These are phyloP conservation scores for Laticauda laticaudata DNA, from an alignment of 2,113 vertebrate species.

Conservation along the genomic window DNA sequence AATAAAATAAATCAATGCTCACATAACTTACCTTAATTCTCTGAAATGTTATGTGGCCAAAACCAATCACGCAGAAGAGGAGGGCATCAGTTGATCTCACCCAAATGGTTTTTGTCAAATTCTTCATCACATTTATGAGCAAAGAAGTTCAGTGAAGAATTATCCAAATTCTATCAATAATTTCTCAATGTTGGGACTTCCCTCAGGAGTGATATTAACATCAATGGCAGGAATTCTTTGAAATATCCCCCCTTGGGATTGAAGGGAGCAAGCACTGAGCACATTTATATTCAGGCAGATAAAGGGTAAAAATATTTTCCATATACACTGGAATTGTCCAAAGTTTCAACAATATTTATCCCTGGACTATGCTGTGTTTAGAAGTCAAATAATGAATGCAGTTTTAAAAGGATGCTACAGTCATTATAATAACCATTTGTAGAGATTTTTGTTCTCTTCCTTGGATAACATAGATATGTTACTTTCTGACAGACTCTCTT, in stretches of 20 bases:
- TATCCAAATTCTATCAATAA: background rate
- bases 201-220: background rate
- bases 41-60: background rate
- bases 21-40: background rate
- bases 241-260: background rate
- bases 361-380: background rate
- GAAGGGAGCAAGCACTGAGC: background rate
- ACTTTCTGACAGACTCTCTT: slow-evolving; percentile 31
- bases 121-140: background rate
- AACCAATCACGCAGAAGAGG: background rate
- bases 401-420: background rate
- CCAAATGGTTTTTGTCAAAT: background rate
- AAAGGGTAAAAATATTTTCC: background rate
- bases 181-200: background rate
- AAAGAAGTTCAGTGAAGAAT: background rate
- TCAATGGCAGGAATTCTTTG: background rate
- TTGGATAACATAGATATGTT: slow-evolving; percentile 18
- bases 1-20: background rate
- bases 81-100: background rate
- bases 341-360: background rate
- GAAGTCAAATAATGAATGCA: background rate
- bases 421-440: background rate
- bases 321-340: background rate
- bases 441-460: slow-evolving; percentile 43
- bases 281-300: background rate